A percentile compares a stretch with the other conserved stretches of the same genome.
Evolutionary conservation across 1,140 invertebrate genomes (phyloP).

Genomic region (Bombus sylvicola): DNA sequence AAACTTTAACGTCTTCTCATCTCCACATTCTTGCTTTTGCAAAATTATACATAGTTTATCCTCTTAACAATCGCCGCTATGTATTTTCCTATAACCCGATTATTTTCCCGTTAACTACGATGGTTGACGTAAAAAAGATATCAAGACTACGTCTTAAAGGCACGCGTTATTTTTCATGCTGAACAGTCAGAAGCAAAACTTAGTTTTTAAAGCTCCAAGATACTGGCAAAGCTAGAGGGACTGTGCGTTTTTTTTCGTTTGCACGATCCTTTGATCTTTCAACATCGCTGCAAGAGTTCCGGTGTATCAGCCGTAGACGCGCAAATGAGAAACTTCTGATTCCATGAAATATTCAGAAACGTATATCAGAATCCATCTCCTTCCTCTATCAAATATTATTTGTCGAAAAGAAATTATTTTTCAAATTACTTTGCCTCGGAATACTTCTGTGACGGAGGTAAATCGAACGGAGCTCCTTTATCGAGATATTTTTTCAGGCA

Average conservation of each 20-base stretch:
- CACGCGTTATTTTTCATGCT: neutral
- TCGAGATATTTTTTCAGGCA: neutral
- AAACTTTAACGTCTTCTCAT: neutral
- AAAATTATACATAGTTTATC: neutral
- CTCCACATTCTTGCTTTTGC: neutral
- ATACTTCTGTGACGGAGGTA: neutral
- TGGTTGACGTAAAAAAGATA: neutral
- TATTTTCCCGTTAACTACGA: neutral
- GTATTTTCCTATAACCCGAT: neutral
- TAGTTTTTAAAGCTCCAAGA: constrained; percentile 29
- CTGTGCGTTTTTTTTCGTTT: neutral
- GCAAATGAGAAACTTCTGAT: constrained; percentile 36
- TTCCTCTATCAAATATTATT: neutral
- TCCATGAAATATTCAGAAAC: constrained; percentile 32
- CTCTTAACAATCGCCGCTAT: too few species aligned
- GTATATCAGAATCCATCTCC: neutral
- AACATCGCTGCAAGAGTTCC: neutral
- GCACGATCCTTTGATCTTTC: constrained; percentile 47
- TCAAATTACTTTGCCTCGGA: constrained; percentile 16
- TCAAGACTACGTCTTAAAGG: neutral
- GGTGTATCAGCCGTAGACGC: constrained; percentile 1
- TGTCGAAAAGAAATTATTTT: constrained; percentile 10
- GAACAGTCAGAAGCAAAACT: constrained; percentile 16
- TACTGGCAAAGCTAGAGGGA: neutral
- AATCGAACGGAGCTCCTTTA: neutral